These are phyloP conservation scores for Podarcis raffonei DNA, from an alignment of 2,113 vertebrate species.

Conservation along the genomic window DNA sequence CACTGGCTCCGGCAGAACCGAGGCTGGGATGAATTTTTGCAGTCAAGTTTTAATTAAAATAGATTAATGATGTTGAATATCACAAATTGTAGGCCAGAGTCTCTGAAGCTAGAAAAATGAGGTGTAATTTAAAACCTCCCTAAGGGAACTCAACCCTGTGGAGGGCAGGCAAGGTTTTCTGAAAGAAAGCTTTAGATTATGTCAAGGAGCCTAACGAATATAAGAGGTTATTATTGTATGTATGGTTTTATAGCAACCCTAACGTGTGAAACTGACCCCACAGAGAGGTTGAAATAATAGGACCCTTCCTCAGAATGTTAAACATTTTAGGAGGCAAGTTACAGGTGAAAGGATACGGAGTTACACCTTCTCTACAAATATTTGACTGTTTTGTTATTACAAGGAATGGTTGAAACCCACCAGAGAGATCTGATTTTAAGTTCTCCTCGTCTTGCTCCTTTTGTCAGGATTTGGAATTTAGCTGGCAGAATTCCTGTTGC, in stretches of 20 bases:
- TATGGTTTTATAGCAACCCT: not conserved
- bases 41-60: slow-evolving; percentile 27
- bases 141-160: slow-evolving; percentile 5
- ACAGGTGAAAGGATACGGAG: not conserved
- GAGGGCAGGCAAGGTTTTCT: slow-evolving; percentile 20
- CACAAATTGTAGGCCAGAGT: slow-evolving; percentile 8
- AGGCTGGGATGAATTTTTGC: not conserved
- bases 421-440: not conserved
- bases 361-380: not conserved
- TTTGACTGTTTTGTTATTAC: not conserved
- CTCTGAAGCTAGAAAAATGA: slow-evolving; percentile 1
- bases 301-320: not conserved
- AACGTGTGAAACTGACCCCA: not conserved
- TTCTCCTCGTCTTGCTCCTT: not conserved
- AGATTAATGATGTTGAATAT: slow-evolving; percentile 31
- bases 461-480: not conserved
- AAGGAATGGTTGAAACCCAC: not conserved
- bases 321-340: not conserved
- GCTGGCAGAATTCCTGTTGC: not conserved
- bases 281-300: slow-evolving; percentile 9
- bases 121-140: slow-evolving; percentile 25
- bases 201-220: not conserved
- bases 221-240: not conserved
- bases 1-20: not conserved
- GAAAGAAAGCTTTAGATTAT: slow-evolving; percentile 20